Evolutionary conservation across 2,888 invertebrate species (phyloP), one percentile per base, ranked within the genome.

Genomic region (Eupithecia exiguata): DNA sequence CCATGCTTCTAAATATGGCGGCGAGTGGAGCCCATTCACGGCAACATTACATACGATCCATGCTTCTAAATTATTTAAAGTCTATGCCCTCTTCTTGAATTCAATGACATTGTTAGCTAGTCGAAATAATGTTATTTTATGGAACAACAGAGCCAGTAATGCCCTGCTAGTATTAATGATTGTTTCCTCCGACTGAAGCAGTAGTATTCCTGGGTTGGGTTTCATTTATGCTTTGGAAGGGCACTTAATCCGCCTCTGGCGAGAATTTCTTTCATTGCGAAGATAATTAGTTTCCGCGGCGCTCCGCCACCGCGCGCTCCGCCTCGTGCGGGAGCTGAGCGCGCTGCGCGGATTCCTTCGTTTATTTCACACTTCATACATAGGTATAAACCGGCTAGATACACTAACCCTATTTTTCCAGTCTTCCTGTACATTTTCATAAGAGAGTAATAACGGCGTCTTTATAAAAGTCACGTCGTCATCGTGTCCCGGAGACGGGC

Each of bases 261-360:
- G 58, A 70, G 68, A 62, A 72, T 69, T 71, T 70, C 66, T 66
- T 71, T 69, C 46, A 66, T 71, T 71, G 71, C 71, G 53, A 61
- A 71, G 71, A 68, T 43, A 66, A 71, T 74, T 71, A 58, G 68
- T 74, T 70, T 68, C 62, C 62, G n/a, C 25, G 21, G 38, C 62
- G 25, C 53, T 9, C 49, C 49, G 16, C 43, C 43, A 5, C 43
- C 10, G 6, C 30, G 61, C 67, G 35, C 46, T 10, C 9, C 30
- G n/a, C 10, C n/a, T 49, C 2, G 49, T 49, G 43, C 25, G 14
- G 43, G 43, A n/a, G 65, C 58, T 46, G 16, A 43, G 16, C 5
- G 16, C 1, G n/a, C n/a, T 18, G 49, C 49, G n/a, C n/a, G 49
- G 18, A n/a, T n/a, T 49, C n/a, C n/a, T 49, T n/a, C 21, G 4